Conservation (phyloP, 2,113 vertebrate genomes). For the Cyrtonyx montezumae region DNA sequence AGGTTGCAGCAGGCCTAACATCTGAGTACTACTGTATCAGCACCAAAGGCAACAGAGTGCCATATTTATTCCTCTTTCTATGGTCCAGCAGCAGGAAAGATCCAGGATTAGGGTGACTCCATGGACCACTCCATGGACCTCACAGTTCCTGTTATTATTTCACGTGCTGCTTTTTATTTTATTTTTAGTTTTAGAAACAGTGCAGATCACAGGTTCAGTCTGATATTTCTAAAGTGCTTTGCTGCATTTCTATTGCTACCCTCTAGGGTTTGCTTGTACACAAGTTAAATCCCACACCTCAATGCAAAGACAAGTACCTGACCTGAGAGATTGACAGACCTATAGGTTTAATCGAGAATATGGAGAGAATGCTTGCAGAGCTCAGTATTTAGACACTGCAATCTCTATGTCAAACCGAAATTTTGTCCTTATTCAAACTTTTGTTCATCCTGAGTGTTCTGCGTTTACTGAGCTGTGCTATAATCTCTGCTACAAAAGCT, state of each 20-base stretch:
- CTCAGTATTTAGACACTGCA: not conserved
- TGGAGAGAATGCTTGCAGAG: not conserved
- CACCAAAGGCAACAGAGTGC: not conserved
- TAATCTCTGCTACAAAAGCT: not conserved
- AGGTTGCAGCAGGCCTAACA: not conserved
- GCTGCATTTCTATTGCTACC: not conserved
- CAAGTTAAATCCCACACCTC: not conserved
- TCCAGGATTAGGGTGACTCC: not conserved
- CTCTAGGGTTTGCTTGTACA: not conserved
- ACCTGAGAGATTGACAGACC: not conserved
- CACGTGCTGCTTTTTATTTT: not conserved
- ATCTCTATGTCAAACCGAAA: not conserved
- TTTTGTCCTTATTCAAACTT: fast-evolving
- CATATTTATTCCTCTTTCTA: not conserved
- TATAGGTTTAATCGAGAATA: fast-evolving
- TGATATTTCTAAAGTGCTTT: not conserved
- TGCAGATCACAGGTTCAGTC: not conserved
- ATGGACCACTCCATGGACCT: no score
- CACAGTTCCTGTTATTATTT: not conserved
- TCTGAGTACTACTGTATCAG: not conserved
- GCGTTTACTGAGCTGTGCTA: not conserved
- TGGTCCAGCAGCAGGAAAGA: not conserved
- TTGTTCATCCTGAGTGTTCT: not conserved
- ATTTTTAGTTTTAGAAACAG: not conserved
- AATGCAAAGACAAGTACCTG: not conserved